Conservation (phyloP, 2,888 invertebrate genomes). For the Lithophane ornitopus region DNA sequence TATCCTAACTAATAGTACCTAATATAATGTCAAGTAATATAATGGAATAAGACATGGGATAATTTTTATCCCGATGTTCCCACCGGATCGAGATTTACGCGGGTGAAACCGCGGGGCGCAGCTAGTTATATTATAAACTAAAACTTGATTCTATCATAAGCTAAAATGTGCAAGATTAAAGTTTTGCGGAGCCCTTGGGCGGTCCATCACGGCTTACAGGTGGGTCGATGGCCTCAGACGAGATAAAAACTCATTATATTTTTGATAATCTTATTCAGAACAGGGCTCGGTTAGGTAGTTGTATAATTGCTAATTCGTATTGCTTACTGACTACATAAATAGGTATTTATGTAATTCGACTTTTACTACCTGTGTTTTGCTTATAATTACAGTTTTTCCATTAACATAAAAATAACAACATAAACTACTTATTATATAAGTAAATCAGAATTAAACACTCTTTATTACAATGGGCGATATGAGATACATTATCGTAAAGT, state of each 20-base stretch:
- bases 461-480: conserved; percentile 5
- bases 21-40: no score
- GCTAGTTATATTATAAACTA: no score
- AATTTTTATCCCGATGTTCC: no score
- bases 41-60: no score
- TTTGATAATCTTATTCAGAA: conserved; percentile 16
- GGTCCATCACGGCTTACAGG: not conserved
- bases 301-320: not conserved
- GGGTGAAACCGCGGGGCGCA: no score
- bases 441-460: not conserved
- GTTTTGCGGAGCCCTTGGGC: conserved; percentile 1
- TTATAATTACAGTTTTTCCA: not conserved
- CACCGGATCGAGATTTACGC: no score
- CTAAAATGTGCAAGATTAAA: not conserved
- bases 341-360: no score
- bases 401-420: not conserved
- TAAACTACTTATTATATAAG: not conserved
- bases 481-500: conserved; percentile 8
- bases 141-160: not conserved
- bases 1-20: no score
- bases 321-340: not conserved
- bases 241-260: conserved; percentile 23
- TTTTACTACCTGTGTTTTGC: not conserved
- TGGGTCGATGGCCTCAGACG: not conserved
- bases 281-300: no score